Base-by-base conservation (phyloP, 2,113 vertebrate genomes). In the Monopterus albus region DNA sequence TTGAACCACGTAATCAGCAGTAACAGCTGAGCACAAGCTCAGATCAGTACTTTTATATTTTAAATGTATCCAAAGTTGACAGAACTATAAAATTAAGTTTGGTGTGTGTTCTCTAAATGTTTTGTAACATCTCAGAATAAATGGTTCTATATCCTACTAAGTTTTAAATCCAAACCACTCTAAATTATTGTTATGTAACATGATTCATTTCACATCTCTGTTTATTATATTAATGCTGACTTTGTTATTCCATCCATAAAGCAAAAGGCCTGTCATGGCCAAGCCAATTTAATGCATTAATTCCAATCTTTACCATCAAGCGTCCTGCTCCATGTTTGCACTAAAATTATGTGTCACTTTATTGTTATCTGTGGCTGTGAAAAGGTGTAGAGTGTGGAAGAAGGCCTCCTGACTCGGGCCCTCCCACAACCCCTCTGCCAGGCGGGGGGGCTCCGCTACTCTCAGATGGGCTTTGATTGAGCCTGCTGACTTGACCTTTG, bases 401-500 rank as follows among this genome's bases (percentile, higher is more conserved):
- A 78, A 90, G 91, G 80, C 88, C 85, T 73, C 35, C 18, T 57
- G 15, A 36, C 7, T 43, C 31, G 8, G 46, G 71, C 63, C 79
- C 64, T 57, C 69, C 69, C 80, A 49, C 55, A 60, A 57, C 56
- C 70, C 55, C 64, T 52, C 79, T 73, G 80, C 68, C 61, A 31
- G 64, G 56, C 74, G 17, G 72, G 66, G n/a, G 83, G 94, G 90
- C 92, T 93, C 56, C 8, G 18, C 40, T 59, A 90, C 91, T 92
- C 91, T 88, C 45, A 90, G 90, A 82, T 91, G 88, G 56, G 91
- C 93, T 94, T 86, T 91, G 92, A 93, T 93, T 91, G 88, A 94
- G 91, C 91, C 92, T 90, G 94, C 94, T 95, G 96, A 91, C 85
- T 95, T 96, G 94, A 96, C 95, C 95, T 95, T 93, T 94, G 95